Conservation (phyloP, 2,113 vertebrate genomes). For the Panthera uncia region DNA sequence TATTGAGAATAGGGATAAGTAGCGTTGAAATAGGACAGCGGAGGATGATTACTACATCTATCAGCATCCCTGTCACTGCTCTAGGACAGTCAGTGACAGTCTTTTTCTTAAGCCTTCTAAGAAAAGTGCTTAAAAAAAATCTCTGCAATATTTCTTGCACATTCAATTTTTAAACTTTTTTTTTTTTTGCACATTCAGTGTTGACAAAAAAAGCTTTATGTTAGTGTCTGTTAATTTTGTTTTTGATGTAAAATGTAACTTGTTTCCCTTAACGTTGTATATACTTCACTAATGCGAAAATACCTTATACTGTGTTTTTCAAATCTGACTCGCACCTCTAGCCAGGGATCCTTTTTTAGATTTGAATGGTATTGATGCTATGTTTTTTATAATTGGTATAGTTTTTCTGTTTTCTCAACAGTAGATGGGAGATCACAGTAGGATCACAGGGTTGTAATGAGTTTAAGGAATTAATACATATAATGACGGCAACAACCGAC, state of each 20-base stretch:
- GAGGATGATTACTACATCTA: not conserved
- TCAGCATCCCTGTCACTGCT: not conserved
- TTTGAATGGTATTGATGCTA: not conserved
- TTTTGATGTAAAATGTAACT: slow-evolving; percentile 5
- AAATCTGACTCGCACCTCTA: not conserved
- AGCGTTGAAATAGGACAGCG: not conserved
- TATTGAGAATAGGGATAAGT: not conserved
- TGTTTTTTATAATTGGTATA: not conserved
- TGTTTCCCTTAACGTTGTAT: not conserved
- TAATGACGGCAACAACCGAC: not conserved
- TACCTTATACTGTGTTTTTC: not conserved
- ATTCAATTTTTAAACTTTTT: not conserved
- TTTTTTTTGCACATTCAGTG: not conserved
- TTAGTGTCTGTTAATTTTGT: not conserved
- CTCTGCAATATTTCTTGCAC: not conserved
- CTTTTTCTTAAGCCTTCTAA: not conserved
- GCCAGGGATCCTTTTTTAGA: not conserved
- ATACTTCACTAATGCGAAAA: not conserved
- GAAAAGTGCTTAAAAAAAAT: slow-evolving; percentile 25
- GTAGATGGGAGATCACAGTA: not conserved
- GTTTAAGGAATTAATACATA: not conserved
- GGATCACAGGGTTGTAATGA: not conserved
- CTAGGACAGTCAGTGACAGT: not conserved
- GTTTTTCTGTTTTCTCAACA: not conserved
- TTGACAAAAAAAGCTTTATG: not conserved